Conservation (phyloP, 1,140 invertebrate genomes). For the Polypedilum pembai region DNA sequence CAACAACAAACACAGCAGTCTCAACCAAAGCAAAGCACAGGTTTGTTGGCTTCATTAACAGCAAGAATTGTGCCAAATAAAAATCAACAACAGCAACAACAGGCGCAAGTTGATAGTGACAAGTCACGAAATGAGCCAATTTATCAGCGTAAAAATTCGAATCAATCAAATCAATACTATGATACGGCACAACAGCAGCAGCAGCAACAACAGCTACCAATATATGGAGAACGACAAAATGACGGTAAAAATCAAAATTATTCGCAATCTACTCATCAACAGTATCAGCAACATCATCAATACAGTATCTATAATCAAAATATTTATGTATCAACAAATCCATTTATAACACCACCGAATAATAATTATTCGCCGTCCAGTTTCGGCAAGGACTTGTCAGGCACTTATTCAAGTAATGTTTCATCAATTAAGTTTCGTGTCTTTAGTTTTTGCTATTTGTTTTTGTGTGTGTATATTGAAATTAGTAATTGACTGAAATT, state of each 20-base stretch:
- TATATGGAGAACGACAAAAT: slow-evolving; percentile 15
- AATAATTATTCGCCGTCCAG: slow-evolving; percentile 23
- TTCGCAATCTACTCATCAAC: slow-evolving; percentile 19
- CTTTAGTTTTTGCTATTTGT: too few relatives aligned
- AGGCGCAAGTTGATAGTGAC: slow-evolving; percentile 33
- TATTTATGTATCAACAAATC: slow-evolving; percentile 44
- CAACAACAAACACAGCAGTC: too few relatives aligned
- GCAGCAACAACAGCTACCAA: slow-evolving; percentile 29
- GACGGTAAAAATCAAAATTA: slow-evolving; percentile 30
- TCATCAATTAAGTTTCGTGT: background rate
- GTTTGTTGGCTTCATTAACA: slow-evolving; percentile 33
- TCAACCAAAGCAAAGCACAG: slow-evolving; percentile 29
- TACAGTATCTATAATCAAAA: slow-evolving; percentile 42
- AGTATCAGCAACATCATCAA: slow-evolving; percentile 39
- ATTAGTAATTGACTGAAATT: background rate
- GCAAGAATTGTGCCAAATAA: slow-evolving; percentile 38
- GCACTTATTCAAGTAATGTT: slow-evolving; percentile 24
- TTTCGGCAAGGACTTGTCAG: slow-evolving; percentile 29
- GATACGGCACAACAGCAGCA: slow-evolving; percentile 22
- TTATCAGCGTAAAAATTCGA: background rate
- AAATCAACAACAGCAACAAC: slow-evolving; percentile 32
- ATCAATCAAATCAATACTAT: slow-evolving; percentile 22
- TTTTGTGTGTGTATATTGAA: background rate
- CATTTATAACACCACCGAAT: slow-evolving; percentile 42
- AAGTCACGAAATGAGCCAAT: background rate